Percentiles rank a stretch among this genome's conserved stretches.
Conservation (phyloP, 2,888 invertebrate species). For the Cistogaster globosa region DNA sequence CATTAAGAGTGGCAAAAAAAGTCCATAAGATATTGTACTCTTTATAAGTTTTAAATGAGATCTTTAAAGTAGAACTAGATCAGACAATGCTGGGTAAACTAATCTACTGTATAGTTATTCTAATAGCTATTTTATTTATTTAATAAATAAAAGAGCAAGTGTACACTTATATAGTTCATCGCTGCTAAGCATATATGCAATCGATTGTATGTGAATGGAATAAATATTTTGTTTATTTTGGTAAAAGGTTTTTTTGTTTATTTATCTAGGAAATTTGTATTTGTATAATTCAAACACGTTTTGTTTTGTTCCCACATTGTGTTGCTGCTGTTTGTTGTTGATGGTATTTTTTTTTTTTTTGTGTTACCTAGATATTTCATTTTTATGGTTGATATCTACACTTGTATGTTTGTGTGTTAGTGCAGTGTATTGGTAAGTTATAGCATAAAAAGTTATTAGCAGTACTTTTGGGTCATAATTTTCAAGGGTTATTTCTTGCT, state of each 20-base stretch:
- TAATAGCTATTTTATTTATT: too few species aligned
- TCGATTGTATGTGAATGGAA: neutral
- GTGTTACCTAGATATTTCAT: slow-evolving; percentile 40
- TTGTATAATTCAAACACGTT: slow-evolving; percentile 42
- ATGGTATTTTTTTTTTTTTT: slow-evolving; percentile 5
- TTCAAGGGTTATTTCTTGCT: slow-evolving; percentile 58
- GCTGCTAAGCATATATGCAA: neutral
- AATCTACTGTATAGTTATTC: too few species aligned
- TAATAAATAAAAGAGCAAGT: too few species aligned
- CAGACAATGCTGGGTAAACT: too few species aligned
- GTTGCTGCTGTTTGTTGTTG: slow-evolving; percentile 13
- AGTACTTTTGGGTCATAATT: slow-evolving; percentile 65
- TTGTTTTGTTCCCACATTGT: slow-evolving; percentile 41
- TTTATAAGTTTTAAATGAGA: too few species aligned
- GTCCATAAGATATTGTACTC: too few species aligned
- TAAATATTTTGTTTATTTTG: slow-evolving; percentile 10
- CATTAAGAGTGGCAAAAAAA: too few species aligned
- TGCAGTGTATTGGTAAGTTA: slow-evolving; percentile 23
- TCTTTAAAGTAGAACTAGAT: too few species aligned
- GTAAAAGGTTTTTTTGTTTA: slow-evolving; percentile 28
- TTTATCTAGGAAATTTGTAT: slow-evolving; percentile 48
- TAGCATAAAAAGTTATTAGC: slow-evolving; percentile 67
- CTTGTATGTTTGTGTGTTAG: too few species aligned
- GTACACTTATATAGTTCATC: too few species aligned
- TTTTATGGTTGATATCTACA: slow-evolving; percentile 23